Base-by-base conservation (phyloP, 2,797 vertebrate genomes). In the Rhyacichthys aspro region DNA sequence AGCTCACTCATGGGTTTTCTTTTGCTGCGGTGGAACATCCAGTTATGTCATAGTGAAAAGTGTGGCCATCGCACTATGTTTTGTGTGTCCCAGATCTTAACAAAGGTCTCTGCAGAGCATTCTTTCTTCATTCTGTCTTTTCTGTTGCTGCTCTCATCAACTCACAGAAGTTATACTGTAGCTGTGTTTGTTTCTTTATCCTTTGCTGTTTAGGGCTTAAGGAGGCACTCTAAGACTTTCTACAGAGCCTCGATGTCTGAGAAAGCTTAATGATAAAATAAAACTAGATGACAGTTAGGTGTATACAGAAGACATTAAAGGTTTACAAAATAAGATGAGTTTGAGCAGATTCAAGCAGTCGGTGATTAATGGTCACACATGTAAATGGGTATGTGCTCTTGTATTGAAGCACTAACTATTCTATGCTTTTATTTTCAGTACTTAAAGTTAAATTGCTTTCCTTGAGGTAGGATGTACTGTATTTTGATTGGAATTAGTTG, bases 101-200 rank as follows among this genome's bases (percentile, higher is more conserved):
- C 69, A 64, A 63, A 63, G 38, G 53, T 54, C 49, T 12, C 33
- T 43, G 10, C 11, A 14, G 2, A 18, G n/a, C 23, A 28, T 19
- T 12, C 19, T n/a, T 23, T n/a, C n/a, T n/a, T n/a, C n/a, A n/a
- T n/a, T n/a, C n/a, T 43, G 57, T 55, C 12, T 63, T 55, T 41
- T 70, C 39, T 45, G 63, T 32, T 58, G 49, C 16, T 7, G 0
- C 36, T 72, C 44, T 15, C 36, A 63, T 58, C 46, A 8, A 56
- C 45, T 69, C 73, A 85, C 74, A 87, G 82, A 85, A 83, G 77
- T 67, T 64, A 64, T 69, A 76, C 79, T 89, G 81, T 85, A 42
- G 54, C 59, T 36, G 56, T 78, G 63, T 86, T 81, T 70, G 58
- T 77, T 82, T 63, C 70, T 3, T 47, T 66, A n/a, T 60, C 56